phyloP scores from a whole-genome alignment of 2,797 vertebrate genomes.

The Enteromius viviparus region DNA sequence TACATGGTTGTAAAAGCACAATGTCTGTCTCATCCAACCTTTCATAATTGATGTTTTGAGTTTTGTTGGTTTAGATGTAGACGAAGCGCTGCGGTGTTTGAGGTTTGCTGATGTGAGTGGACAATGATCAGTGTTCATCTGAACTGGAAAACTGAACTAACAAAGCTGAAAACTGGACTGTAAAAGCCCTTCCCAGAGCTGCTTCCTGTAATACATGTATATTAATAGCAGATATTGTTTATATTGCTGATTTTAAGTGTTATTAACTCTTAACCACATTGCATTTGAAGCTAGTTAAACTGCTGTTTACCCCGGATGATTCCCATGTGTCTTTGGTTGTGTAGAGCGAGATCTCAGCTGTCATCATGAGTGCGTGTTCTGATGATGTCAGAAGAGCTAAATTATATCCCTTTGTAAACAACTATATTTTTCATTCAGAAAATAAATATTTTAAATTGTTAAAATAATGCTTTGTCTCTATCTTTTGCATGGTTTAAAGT shows the following conservation, averaged over 20 bases:
- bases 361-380: conserved; percentile 68
- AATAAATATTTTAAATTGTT: conserved; percentile 84
- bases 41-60: neutral
- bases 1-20: conserved; percentile 2
- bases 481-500: neutral
- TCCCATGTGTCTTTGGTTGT: neutral
- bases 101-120: neutral
- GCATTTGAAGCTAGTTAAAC: conserved; percentile 16
- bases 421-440: conserved; percentile 80
- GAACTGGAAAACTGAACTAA: conserved; percentile 38
- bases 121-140: conserved; percentile 45
- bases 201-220: conserved; percentile 46
- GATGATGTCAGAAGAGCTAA: conserved; percentile 82
- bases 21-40: neutral
- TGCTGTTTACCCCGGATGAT: neutral
- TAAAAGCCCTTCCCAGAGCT: conserved; percentile 21
- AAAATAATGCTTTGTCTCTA: neutral
- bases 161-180: conserved; percentile 45
- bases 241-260: conserved; percentile 66
- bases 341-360: neutral
- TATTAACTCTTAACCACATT: conserved; percentile 57
- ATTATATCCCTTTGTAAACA: conserved; percentile 78
- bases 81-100: neutral
- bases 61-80: neutral
- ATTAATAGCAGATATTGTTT: conserved; percentile 47